A percentile compares a stretch with the other conserved stretches of the same genome.
phyloP scores from a whole-genome alignment of 2,888 invertebrate genomes.

The Lypha dubia region DNA sequence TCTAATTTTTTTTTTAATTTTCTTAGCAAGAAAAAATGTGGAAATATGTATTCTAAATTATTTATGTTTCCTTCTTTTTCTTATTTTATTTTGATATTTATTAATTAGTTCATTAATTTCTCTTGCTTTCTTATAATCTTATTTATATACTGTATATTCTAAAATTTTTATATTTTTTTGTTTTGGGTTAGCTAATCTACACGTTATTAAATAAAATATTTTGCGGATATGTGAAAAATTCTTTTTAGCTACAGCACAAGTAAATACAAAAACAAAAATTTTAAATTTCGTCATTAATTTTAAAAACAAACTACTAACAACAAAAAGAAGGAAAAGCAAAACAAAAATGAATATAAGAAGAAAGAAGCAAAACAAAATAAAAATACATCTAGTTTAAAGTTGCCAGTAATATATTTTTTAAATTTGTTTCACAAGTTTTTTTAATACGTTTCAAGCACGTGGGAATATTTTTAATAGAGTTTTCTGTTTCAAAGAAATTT shows the following conservation, averaged over 20 bases:
- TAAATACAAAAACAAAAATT: constrained; percentile 46
- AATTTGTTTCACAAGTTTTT: no score
- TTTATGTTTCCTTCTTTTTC: constrained; percentile 44
- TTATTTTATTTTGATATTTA: constrained; percentile 32
- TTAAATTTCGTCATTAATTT: constrained; percentile 46
- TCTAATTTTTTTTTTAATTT: constrained; percentile 38
- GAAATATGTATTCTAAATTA: constrained; percentile 31
- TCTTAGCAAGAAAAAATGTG: constrained; percentile 47
- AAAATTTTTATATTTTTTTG: no score
- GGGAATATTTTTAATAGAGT: no score
- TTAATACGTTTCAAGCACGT: no score
- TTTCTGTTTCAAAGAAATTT: no score
- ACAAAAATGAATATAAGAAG: constrained; percentile 8
- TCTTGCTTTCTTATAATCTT: background rate
- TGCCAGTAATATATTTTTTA: constrained; percentile 31
- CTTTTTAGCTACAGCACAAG: constrained; percentile 19
- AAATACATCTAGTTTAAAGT: background rate
- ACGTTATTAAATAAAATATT: background rate
- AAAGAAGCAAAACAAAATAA: constrained; percentile 21
- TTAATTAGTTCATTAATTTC: background rate
- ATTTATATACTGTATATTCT: no score
- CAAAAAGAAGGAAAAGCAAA: constrained; percentile 29
- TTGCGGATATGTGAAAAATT: constrained; percentile 3
- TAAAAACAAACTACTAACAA: constrained; percentile 14
- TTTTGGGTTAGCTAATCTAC: no score